Percentiles rank a stretch among this genome's conserved stretches.
Conservation (phyloP, 1,140 invertebrate genomes). For the Philaenus spumarius region DNA sequence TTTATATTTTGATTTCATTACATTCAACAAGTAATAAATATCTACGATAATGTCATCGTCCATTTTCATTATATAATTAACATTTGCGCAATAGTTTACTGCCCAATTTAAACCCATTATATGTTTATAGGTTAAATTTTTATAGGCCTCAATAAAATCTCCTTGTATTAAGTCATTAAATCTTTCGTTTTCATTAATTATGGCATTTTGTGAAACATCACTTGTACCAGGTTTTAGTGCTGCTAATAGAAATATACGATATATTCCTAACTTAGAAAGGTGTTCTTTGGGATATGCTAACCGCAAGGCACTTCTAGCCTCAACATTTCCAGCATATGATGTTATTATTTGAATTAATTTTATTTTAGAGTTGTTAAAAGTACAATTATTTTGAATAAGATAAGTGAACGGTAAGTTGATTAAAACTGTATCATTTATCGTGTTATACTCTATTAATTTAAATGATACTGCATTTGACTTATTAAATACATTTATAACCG, state of each 20-base stretch:
- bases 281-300: conserved; percentile 51
- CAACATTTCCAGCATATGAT: conserved; percentile 64
- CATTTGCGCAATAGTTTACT: conserved; percentile 52
- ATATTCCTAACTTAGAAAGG: conserved; percentile 48
- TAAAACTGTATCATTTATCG: no score
- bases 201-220: conserved; percentile 49
- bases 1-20: conserved; percentile 37
- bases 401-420: no score
- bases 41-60: conserved; percentile 85
- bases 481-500: no score
- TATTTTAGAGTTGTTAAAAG: no score
- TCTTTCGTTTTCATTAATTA: conserved; percentile 52
- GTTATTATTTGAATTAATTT: no score
- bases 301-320: conserved; percentile 59
- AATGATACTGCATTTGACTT: no score
- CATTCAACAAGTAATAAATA: conserved; percentile 51
- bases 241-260: conserved; percentile 64
- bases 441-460: no score
- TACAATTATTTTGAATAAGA: conserved; percentile 45
- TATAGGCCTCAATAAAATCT: conserved; percentile 71
- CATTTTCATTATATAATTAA: conserved; percentile 71
- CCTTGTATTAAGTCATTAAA: conserved; percentile 74
- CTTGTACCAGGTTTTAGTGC: conserved; percentile 44
- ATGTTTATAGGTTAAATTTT: conserved; percentile 83
- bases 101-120: conserved; percentile 81